A percentile compares a stretch with the other conserved stretches of the same genome.
phyloP scores from a whole-genome alignment of 2,888 invertebrate species.

The Lagria hirta region DNA sequence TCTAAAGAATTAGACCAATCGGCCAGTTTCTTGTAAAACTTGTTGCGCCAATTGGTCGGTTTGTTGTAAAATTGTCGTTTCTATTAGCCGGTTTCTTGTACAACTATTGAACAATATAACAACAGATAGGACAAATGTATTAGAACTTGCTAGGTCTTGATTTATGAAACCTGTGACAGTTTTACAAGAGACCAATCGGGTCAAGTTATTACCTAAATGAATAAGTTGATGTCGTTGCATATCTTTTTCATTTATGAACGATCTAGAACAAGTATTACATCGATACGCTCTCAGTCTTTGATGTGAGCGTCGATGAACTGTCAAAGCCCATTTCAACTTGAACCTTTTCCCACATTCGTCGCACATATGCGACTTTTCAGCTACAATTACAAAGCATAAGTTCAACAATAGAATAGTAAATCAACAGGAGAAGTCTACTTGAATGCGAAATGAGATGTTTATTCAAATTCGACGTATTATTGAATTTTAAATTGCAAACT shows the following conservation, averaged over 20 bases:
- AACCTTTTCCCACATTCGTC: conserved; percentile 63
- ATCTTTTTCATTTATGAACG: conserved; percentile 69
- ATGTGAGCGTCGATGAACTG: conserved; percentile 60
- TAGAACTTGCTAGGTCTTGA: no score
- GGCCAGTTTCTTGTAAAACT: no score
- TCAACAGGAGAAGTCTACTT: conserved; percentile 51
- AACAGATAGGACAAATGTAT: no score
- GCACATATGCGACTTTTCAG: conserved; percentile 60
- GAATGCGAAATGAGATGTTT: conserved; percentile 66
- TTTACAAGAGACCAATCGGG: no score
- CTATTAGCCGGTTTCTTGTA: no score
- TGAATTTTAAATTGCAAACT: conserved; percentile 61
- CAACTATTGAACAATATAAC: no score
- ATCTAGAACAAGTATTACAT: conserved; percentile 67
- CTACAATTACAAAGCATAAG: no score
- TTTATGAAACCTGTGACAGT: no score
- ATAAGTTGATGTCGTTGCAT: conserved; percentile 68
- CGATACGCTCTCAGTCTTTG: conserved; percentile 57
- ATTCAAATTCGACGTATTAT: conserved; percentile 67
- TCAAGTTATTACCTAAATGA: conserved; percentile 67
- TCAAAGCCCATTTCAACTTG: conserved; percentile 61
- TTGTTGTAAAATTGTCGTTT: no score
- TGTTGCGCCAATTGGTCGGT: no score
- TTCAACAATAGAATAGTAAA: background rate
- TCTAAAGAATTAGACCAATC: no score